Conservation (phyloP, 2,888 invertebrate species). For the Dichetophora obliterata region DNA sequence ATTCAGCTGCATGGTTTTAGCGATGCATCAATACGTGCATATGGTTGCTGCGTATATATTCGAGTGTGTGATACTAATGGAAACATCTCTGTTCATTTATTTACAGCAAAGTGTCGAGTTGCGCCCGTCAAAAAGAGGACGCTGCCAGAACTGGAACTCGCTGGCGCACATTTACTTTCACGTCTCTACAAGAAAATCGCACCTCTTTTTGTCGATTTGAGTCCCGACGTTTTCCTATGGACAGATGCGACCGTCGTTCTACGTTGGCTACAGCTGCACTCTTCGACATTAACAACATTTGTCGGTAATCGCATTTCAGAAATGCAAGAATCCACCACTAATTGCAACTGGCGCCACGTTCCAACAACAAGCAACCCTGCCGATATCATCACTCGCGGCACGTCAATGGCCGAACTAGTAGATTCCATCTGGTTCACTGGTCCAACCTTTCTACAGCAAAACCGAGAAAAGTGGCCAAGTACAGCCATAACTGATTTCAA, state of each 20-base stretch:
- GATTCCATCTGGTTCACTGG: background rate
- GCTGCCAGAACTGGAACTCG: conserved; percentile 12
- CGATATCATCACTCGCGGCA: conserved; percentile 40
- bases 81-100: background rate
- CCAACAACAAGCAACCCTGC: conserved; percentile 41
- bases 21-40: background rate
- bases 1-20: background rate
- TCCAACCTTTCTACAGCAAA: conserved; percentile 37
- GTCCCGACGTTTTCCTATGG: conserved; percentile 32
- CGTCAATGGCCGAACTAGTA: conserved; percentile 29
- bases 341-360: conserved; percentile 38
- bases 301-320: conserved; percentile 39
- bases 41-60: background rate
- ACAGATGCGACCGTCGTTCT: conserved; percentile 35
- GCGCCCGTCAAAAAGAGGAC: conserved; percentile 2
- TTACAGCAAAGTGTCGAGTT: conserved; percentile 1
- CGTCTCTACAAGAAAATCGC: conserved; percentile 29
- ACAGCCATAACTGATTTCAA: background rate
- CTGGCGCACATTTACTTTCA: conserved; percentile 18
- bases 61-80: background rate
- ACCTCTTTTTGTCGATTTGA: conserved; percentile 21
- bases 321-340: conserved; percentile 34
- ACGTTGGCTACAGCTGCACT: conserved; percentile 38
- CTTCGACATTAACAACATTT: conserved; percentile 35
- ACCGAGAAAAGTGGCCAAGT: background rate